Evolutionary conservation across 2,113 vertebrate genomes (phyloP), one percentile per base, ranked within the genome.

Genomic region (Eulemur rufifrons): DNA sequence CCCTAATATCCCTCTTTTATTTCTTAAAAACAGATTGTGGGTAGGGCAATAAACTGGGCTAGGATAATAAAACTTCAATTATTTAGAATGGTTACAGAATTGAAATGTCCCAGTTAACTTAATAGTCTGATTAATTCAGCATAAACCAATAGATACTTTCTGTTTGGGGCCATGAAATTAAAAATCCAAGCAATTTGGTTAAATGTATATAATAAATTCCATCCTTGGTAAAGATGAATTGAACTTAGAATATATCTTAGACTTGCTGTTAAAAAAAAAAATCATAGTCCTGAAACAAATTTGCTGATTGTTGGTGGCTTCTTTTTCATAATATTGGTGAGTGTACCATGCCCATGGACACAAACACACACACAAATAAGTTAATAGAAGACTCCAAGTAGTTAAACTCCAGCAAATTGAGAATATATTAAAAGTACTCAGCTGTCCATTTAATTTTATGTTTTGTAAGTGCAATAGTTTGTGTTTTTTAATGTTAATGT

Each of bases 211-310:
- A 82, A 73, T 63, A 86, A 50, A 83, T 85, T 86, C 29, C 37
- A 90, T 77, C 42, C 14, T 92, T 29, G 17, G 12, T 81, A 78
- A 88, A 96, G 42, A 92, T 45, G 13, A 95, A 50, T 45, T 82
- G 27, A 96, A 77, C 23, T 54, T 71, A 84, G 52, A 84, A 37
- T 94, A 39, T 92, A 68, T 54, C 59, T 93, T 82, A 69, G 23
- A 76, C 73, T 95, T 95, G 45, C 39, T 91, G 76, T 74, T 76
- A 56, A 95, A 92, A 97, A 96, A 96, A 61, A 39, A 95, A 87
- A 59, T 27, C 66, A 27, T 50, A 92, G 12, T 92, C 45, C 52
- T 64, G 12, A 96, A 50, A 77, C 29, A 80, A 95, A 71, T 92
- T 71, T 87, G 39, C 78, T 93, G 25, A 95, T 86, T 82, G 66